These are phyloP conservation scores for Geothlypis trichas DNA, from an alignment of 2,113 vertebrate species.

Conservation along the genomic window DNA sequence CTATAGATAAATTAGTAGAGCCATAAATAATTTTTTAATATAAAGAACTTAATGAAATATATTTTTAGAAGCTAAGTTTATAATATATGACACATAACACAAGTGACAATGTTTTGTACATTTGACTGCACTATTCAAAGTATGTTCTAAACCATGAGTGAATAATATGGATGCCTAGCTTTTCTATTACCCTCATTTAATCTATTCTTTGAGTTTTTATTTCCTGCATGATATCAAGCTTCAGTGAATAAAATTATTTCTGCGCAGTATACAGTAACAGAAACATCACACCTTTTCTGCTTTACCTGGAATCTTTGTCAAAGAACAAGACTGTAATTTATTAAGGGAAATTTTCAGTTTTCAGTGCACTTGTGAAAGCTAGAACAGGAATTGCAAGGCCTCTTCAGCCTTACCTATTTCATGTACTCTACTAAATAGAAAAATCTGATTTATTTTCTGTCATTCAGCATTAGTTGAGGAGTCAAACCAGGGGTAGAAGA, in stretches of 20 bases:
- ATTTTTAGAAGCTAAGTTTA: background rate
- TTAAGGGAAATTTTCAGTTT: background rate
- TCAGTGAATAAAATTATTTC: background rate
- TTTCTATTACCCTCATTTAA: slow-evolving; percentile 2
- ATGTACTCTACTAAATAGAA: background rate
- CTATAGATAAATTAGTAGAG: background rate
- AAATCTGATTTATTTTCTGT: background rate
- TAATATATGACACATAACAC: background rate
- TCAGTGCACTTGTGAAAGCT: background rate
- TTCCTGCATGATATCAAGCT: background rate
- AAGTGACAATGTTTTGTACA: background rate
- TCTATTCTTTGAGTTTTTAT: slow-evolving; percentile 14
- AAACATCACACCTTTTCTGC: background rate
- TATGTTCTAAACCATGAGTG: background rate
- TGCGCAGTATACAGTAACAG: background rate
- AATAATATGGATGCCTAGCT: background rate
- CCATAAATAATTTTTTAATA: background rate
- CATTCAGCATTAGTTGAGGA: background rate
- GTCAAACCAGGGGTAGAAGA: background rate
- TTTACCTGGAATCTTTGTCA: background rate
- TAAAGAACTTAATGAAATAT: background rate
- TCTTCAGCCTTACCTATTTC: background rate
- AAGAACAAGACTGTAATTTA: background rate
- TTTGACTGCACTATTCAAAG: background rate
- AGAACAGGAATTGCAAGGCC: background rate